Base-by-base conservation (phyloP, 30 jellyfish, hydroid and myxozoan genomes). In the Sanderia malayensis region DNA sequence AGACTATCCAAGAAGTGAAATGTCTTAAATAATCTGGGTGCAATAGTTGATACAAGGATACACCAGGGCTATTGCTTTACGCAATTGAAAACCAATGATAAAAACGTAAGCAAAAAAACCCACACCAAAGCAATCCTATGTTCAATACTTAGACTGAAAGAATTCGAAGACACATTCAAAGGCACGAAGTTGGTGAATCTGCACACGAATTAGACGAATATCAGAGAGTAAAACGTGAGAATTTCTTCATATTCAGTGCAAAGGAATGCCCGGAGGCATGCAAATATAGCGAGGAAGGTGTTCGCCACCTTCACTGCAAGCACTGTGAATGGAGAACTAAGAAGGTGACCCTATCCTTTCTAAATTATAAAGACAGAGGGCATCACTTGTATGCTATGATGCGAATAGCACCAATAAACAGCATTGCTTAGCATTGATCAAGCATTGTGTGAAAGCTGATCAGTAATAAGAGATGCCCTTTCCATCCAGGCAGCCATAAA, bases 311-410 rank as follows among this genome's bases (percentile, higher is more conserved):
- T n/a, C 89, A 78, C 61, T 78, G 89, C 63, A 78, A 78, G 75
- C 89, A 78, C 29, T 78, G 89, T 41, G 82, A 78, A n/a, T 78
- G 89, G 89, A 65, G 89, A 65, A 78, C 89, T 15, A 78, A 78
- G 61, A 78, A 78, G 89, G 89, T 78, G 66, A 67, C 49, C 6
- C 0, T 30, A 28, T 9, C 46, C 23, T 25, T 22, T n/a, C n/a
- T n/a, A n/a, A n/a, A n/a, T n/a, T 52, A 49, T 2, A 15, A 3
- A 19, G 24, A 49, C 23, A 49, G 64, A 49, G 64, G 8, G 8
- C 55, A 41, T 41, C 55, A 41, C 15, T 41, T 41, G 55, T 15
- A n/a, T 41, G 55, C 55, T 41, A 41, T 15, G 8, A 8, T 15
- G 55, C 11, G 11, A 41, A 6, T 41, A 15, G 55, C 55, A 41